Evolutionary conservation across 2,113 vertebrate genomes (phyloP).

Genomic region (Nansenia antarctica): DNA sequence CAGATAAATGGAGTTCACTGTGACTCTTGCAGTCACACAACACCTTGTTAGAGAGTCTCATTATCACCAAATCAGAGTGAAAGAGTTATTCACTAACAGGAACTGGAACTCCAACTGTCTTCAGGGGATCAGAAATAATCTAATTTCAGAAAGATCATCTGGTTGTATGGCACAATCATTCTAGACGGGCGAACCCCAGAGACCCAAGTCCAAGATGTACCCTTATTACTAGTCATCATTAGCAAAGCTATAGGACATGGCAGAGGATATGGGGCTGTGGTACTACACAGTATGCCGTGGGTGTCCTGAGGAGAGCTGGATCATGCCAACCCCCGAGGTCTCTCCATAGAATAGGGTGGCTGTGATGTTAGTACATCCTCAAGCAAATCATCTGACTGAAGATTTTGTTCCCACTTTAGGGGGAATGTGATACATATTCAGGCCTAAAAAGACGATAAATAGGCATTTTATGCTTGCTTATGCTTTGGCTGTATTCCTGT

Average conservation of each 20-base stretch:
- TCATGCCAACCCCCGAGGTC: constrained; percentile 53
- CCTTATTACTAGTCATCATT: constrained; percentile 68
- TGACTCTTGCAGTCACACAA: constrained; percentile 47
- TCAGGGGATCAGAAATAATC: constrained; percentile 60
- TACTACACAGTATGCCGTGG: constrained; percentile 41
- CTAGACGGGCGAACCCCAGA: too few relatives aligned
- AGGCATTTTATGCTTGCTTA: constrained; percentile 58
- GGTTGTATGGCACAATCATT: constrained; percentile 62
- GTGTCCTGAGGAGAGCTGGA: constrained; percentile 45
- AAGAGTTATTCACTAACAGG: constrained; percentile 57
- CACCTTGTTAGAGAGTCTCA: constrained; percentile 59
- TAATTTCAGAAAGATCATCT: constrained; percentile 63
- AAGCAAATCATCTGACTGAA: constrained; percentile 37
- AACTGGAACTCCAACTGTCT: constrained; percentile 54
- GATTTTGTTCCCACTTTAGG: constrained; percentile 44
- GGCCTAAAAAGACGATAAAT: constrained; percentile 48
- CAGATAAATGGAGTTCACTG: constrained; percentile 50
- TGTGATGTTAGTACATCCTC: constrained; percentile 38
- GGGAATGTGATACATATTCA: constrained; percentile 40
- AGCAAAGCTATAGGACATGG: constrained; percentile 50
- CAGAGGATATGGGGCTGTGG: constrained; percentile 52
- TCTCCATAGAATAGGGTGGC: constrained; percentile 45
- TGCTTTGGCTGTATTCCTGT: too few relatives aligned
- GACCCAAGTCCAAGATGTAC: constrained; percentile 55
- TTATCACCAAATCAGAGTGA: constrained; percentile 60